Percentiles rank a stretch among this genome's conserved stretches.
Conservation (phyloP, 2,797 vertebrate species). For the Poecilia wingei region DNA sequence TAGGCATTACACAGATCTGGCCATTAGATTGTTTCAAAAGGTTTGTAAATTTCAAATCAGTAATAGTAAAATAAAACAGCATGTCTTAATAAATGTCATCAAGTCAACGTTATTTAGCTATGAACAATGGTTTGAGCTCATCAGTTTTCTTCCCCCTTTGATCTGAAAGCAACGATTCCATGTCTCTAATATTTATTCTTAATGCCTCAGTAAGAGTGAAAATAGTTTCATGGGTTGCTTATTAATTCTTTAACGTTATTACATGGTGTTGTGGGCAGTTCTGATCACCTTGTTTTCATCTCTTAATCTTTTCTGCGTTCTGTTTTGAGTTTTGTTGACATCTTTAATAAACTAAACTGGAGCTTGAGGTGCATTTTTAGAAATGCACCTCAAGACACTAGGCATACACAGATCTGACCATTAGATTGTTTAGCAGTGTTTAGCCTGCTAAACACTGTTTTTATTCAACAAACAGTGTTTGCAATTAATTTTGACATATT, state of each 20-base stretch:
- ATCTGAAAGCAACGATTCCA: background rate
- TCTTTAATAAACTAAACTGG: background rate
- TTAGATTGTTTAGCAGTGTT: no score
- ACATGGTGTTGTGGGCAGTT: background rate
- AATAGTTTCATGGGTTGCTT: background rate
- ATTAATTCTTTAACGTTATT: background rate
- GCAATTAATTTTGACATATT: background rate
- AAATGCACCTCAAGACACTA: no score
- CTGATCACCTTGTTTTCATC: background rate
- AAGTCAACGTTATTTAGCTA: background rate
- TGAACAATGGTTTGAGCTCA: background rate
- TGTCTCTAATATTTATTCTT: background rate
- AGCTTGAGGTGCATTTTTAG: background rate
- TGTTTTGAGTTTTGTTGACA: background rate
- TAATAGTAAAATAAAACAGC: background rate
- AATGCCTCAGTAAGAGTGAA: background rate
- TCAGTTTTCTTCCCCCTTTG: background rate
- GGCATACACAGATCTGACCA: no score
- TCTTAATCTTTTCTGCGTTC: background rate
- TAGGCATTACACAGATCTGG: background rate
- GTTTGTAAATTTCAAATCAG: background rate
- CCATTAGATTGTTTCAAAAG: background rate
- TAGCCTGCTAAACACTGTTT: background rate
- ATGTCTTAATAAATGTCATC: background rate
- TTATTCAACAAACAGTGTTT: background rate